Evolutionary conservation across 2,888 invertebrate species (phyloP).

Genomic region (Fabriciana adippe): DNA sequence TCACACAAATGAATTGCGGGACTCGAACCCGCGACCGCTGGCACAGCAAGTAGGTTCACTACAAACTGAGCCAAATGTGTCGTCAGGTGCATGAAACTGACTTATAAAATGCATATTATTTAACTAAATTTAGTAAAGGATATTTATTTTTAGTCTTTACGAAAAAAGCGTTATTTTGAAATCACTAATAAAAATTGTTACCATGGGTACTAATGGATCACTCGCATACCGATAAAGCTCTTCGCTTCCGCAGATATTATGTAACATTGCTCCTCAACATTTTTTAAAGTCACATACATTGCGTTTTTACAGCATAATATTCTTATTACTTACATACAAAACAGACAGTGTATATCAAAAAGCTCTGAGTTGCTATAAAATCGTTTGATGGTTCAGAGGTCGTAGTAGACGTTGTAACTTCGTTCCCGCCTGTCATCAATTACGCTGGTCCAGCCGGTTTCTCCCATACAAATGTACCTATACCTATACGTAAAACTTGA

Average conservation of each 20-base stretch:
- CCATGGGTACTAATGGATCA: conserved; percentile 41
- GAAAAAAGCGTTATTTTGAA: background rate
- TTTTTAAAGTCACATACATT: conserved; percentile 17
- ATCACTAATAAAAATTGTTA: conserved; percentile 25
- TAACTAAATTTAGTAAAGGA: background rate
- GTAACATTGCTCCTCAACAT: conserved; percentile 6
- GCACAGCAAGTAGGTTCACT: no score
- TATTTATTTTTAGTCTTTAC: background rate
- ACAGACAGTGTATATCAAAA: conserved; percentile 18
- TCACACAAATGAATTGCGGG: no score
- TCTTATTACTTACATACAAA: background rate
- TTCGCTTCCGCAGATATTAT: conserved; percentile 37
- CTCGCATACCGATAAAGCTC: conserved; percentile 41
- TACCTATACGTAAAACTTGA: conserved; percentile 33
- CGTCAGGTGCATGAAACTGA: no score
- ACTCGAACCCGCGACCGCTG: no score
- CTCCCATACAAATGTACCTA: conserved; percentile 31
- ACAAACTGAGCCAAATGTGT: no score
- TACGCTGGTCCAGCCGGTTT: conserved; percentile 52
- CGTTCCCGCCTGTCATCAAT: conserved; percentile 56
- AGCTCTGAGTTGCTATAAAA: background rate
- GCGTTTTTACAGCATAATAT: background rate
- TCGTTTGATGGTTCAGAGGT: conserved; percentile 5
- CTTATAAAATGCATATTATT: no score
- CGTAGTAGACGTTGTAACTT: conserved; percentile 28